Evolutionary conservation across 1,140 invertebrate genomes (phyloP), one percentile per base, ranked within the genome.

Genomic region (Diorhabda elongata): DNA sequence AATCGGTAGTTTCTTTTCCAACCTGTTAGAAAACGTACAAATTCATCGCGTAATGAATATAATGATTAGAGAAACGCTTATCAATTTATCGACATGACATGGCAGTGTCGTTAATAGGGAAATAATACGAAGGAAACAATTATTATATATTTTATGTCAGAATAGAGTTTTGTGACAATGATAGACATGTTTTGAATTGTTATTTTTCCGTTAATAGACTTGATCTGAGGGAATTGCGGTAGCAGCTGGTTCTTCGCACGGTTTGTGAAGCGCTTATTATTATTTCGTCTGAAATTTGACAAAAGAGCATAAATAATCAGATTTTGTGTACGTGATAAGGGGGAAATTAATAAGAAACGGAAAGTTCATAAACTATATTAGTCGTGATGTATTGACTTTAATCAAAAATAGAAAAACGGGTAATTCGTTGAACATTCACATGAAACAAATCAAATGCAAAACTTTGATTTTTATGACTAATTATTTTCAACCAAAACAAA

Each of bases 101-200:
- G 64, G 42, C n/a, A 66, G 11, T 58, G 47, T n/a, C 42, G 47
- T 57, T 66, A 66, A 66, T 66, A 66, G 64, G 45, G 9, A 58
- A 66, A 66, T 66, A 66, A 66, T 66, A 44, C 9, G 44, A 57
- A 43, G 64, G 45, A 66, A 66, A 66, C 64, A 66, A 66, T 66
- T 66, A 66, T 57, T 44, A 52, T 57, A 43, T 57, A 57, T 56
- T 63, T 57, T 66, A n/a, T 58, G 47, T 57, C 42, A 42, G 42
- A 9, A 58, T 26, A 41, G 41, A 66, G 44, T 58, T 42, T 42
- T 66, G 52, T 57, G 64, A 58, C 57, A 66, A 66, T 66, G 61
- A 63, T 45, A 63, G 61, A 63, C 61, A 63, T 63, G 61, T 63
- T 63, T 63, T 63, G 61, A 63, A 63, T 63, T 63, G 45, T 63